These are phyloP conservation scores for Branchipolynoe longqiensis DNA, from an alignment of 2,888 invertebrate genomes.

Conservation along the genomic window DNA sequence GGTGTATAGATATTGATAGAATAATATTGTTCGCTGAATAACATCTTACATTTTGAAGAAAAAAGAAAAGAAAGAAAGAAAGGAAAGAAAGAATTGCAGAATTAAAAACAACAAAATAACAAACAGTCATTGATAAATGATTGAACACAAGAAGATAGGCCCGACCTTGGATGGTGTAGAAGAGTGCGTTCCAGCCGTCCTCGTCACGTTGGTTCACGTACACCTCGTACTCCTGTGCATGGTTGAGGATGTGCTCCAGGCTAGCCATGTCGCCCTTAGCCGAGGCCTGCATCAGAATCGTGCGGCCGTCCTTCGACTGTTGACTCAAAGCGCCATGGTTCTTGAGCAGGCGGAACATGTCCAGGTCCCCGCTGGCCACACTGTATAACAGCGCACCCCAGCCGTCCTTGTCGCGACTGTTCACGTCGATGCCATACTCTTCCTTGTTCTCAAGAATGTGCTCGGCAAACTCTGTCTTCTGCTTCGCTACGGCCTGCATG, in stretches of 20 bases:
- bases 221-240: conserved; percentile 60
- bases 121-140: too few relatives aligned
- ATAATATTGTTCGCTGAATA: too few relatives aligned
- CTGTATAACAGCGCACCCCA: conserved; percentile 67
- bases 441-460: conserved; percentile 57
- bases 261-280: conserved; percentile 63
- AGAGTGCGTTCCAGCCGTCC: conserved; percentile 67
- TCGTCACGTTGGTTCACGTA: conserved; percentile 62
- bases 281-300: conserved; percentile 67
- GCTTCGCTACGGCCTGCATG: conserved; percentile 67
- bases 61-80: too few relatives aligned
- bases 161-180: conserved; percentile 66
- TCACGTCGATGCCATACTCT: conserved; percentile 61
- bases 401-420: conserved; percentile 65
- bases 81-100: too few relatives aligned
- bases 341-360: conserved; percentile 59
- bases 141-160: neutral
- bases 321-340: conserved; percentile 59
- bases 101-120: too few relatives aligned
- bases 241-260: conserved; percentile 61
- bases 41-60: too few relatives aligned
- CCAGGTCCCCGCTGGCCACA: conserved; percentile 62
- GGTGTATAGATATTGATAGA: too few relatives aligned
- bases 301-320: conserved; percentile 64
- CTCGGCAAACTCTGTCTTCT: conserved; percentile 55